Conservation (phyloP, 2,888 invertebrate species). For the Drosophila acutilabella region DNA sequence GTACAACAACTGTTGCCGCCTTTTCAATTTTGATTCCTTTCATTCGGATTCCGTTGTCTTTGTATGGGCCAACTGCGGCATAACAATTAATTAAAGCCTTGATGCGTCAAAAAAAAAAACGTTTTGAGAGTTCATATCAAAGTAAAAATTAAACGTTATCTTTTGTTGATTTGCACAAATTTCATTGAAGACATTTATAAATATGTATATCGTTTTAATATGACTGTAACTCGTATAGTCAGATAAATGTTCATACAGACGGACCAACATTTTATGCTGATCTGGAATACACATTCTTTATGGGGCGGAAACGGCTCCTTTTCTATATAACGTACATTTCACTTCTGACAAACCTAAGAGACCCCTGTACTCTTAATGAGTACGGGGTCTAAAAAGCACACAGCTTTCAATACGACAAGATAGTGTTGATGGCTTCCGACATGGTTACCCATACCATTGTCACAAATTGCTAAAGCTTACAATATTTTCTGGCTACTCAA, state of each 20-base stretch:
- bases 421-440: not conserved
- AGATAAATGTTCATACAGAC: too few species aligned
- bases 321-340: too few species aligned
- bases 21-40: constrained; percentile 76
- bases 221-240: too few species aligned
- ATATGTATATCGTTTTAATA: too few species aligned
- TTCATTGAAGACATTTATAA: too few species aligned
- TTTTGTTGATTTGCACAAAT: too few species aligned
- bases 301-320: too few species aligned
- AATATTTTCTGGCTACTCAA: constrained; percentile 18
- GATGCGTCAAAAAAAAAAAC: constrained; percentile 1
- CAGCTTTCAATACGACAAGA: not conserved
- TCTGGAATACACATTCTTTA: too few species aligned
- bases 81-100: constrained; percentile 16
- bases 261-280: too few species aligned
- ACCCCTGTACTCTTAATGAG: too few species aligned
- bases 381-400: not conserved
- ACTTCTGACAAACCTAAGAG: too few species aligned
- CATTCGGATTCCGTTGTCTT: constrained; percentile 55
- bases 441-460: not conserved
- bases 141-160: too few species aligned
- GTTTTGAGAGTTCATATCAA: not conserved
- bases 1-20: constrained; percentile 56
- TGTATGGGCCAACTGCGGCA: constrained; percentile 34
- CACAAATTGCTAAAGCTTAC: not conserved